phyloP scores from a whole-genome alignment of 1,140 invertebrate species.

The Atopsyche davidsoni region DNA sequence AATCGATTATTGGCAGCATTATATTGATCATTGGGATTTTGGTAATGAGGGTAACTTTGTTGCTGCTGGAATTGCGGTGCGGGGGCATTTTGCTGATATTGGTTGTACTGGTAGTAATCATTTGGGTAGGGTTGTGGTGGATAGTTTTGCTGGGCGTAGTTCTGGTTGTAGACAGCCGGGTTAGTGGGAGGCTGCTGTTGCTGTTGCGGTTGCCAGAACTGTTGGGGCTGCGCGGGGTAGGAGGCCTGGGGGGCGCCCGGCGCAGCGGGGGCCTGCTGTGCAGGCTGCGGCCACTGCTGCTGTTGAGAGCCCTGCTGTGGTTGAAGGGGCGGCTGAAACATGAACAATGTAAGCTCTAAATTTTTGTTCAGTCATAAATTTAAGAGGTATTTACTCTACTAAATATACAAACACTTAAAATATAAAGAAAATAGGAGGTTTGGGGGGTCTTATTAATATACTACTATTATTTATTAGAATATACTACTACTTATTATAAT shows the following conservation, averaged over 20 bases:
- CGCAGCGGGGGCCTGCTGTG: constrained; percentile 10
- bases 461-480: too few species aligned
- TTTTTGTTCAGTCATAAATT: too few species aligned
- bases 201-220: constrained; percentile 37
- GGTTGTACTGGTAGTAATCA: constrained; percentile 26
- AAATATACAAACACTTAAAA: too few species aligned
- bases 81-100: constrained; percentile 13
- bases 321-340: constrained; percentile 22
- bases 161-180: constrained; percentile 15
- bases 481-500: too few species aligned
- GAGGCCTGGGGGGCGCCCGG: constrained; percentile 28
- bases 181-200: constrained; percentile 31
- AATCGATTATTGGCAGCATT: constrained; percentile 31
- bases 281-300: constrained; percentile 27
- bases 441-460: too few species aligned
- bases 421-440: too few species aligned
- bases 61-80: constrained; percentile 35
- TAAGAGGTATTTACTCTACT: too few species aligned
- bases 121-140: not conserved
- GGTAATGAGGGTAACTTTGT: constrained; percentile 36
- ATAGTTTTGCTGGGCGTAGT: constrained; percentile 5
- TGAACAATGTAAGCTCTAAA: too few species aligned
- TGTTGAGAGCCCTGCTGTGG: constrained; percentile 33
- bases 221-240: constrained; percentile 30
- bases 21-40: constrained; percentile 34